Evolutionary conservation across 2,113 vertebrate species (phyloP), one percentile per base, ranked within the genome.

Genomic region (Calidris pygmaea): DNA sequence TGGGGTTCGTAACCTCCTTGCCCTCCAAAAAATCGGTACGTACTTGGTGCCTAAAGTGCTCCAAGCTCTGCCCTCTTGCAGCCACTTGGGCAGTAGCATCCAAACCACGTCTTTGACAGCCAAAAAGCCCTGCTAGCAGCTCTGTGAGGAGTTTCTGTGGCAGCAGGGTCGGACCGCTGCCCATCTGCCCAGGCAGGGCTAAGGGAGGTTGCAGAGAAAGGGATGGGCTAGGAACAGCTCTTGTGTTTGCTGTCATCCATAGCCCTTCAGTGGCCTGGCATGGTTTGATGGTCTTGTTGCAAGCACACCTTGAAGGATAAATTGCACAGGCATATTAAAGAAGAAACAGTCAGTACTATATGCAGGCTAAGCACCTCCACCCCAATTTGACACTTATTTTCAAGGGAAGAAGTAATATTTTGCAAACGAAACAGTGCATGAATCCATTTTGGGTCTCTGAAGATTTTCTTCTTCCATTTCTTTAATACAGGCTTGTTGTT

Each of bases 251-350:
- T 67, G 80, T 48, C 21, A 53, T 17, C 24, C n/a, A 21, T 12
- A 62, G 48, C 7, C 29, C 14, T 23, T 48, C 0, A 0, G 55
- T 53, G 43, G 17, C 35, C 26, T 84, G n/a, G 10, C 0, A 3
- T 41, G 45, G 21, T 7, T 60, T 27, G 67, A 21, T 71, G 50
- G 32, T 47, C 92, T 63, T 86, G 55, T 37, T 32, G 50, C 27
- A 34, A 74, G 32, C 24, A 84, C 20, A 37, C 18, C 19, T 50
- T 24, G 37, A 81, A 77, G 50, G 17, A 50, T 55, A 41, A 84
- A 59, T 37, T 32, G 8, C 32, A 35, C 1, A 41, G 20, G 5
- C 10, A 3, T 62, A 20, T 35, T 67, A 67, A 71, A 15, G n/a
- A 55, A 63, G 45, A 76, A 92, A 34, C 2, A 35, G 9, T 37